These are phyloP conservation scores for Mythimna impura DNA, from an alignment of 2,888 invertebrate species.

Conservation along the genomic window DNA sequence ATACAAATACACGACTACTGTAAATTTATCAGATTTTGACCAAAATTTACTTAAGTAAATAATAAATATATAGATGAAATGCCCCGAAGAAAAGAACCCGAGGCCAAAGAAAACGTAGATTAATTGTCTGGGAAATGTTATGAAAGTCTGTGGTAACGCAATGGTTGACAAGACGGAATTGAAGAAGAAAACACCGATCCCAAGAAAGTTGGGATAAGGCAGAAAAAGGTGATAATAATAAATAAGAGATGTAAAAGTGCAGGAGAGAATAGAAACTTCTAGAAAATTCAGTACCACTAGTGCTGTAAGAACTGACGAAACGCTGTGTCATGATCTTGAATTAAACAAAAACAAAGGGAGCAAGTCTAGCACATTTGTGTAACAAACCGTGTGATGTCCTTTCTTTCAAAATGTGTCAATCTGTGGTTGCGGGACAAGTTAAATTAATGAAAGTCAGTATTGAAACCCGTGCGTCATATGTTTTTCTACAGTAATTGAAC, in stretches of 20 bases:
- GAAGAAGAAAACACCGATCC: background rate
- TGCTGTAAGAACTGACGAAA: background rate
- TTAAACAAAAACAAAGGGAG: constrained; percentile 11
- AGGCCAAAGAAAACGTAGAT: background rate
- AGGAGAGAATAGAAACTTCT: background rate
- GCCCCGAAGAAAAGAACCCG: too few relatives aligned
- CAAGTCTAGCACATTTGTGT: background rate
- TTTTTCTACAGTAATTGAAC: background rate
- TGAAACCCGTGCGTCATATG: constrained; percentile 12
- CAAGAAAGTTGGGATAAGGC: background rate
- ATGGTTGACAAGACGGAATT: background rate
- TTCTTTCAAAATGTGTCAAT: constrained; percentile 15
- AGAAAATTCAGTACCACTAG: background rate
- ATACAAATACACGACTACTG: too few relatives aligned
- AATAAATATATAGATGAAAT: too few relatives aligned
- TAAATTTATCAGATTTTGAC: too few relatives aligned
- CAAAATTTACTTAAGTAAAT: too few relatives aligned
- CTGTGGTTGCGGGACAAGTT: background rate
- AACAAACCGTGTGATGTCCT: constrained; percentile 1
- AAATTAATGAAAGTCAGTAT: background rate
- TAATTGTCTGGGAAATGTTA: background rate
- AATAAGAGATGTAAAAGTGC: background rate
- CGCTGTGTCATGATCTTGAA: background rate
- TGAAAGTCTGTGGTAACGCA: background rate
- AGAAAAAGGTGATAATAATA: background rate